Evolutionary conservation across 2,113 vertebrate genomes (phyloP).

Genomic region (Garra rufa): DNA sequence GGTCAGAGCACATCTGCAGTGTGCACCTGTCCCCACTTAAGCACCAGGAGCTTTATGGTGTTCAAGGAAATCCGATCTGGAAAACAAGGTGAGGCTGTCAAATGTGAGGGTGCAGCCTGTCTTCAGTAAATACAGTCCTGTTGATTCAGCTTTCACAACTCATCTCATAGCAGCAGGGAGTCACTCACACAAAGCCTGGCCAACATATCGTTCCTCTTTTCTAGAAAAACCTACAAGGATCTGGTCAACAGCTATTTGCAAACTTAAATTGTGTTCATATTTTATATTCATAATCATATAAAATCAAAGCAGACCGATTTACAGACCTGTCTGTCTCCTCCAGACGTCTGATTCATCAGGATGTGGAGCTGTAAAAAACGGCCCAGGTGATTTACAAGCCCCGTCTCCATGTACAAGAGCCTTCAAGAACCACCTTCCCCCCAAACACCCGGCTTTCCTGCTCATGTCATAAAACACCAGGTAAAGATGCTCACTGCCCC

Average conservation of each 20-base stretch:
- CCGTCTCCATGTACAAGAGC: constrained; percentile 1
- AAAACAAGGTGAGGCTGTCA: constrained; percentile 48
- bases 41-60: constrained; percentile 20
- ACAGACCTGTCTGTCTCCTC: constrained; percentile 19
- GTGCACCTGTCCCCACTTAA: constrained; percentile 42
- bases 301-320: not conserved
- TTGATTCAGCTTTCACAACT: constrained; percentile 56
- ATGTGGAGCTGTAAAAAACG: not conserved
- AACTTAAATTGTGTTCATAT: not conserved
- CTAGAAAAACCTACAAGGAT: not conserved
- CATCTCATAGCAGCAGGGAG: constrained; percentile 41
- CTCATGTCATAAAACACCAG: constrained; percentile 43
- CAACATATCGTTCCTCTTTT: not conserved
- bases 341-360: not conserved
- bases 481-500: not conserved
- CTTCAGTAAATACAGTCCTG: constrained; percentile 51
- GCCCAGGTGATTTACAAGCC: constrained; percentile 28
- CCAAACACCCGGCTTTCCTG: not conserved
- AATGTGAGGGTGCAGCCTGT: constrained; percentile 44
- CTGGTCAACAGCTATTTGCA: not conserved
- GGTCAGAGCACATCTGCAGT: constrained; percentile 43
- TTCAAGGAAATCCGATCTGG: constrained; percentile 39
- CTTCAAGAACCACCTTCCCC: not conserved
- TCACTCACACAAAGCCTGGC: constrained; percentile 10
- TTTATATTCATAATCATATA: not conserved